Conservation (phyloP, 2,888 invertebrate species). For the Thysanoteuthis rhombus region DNA sequence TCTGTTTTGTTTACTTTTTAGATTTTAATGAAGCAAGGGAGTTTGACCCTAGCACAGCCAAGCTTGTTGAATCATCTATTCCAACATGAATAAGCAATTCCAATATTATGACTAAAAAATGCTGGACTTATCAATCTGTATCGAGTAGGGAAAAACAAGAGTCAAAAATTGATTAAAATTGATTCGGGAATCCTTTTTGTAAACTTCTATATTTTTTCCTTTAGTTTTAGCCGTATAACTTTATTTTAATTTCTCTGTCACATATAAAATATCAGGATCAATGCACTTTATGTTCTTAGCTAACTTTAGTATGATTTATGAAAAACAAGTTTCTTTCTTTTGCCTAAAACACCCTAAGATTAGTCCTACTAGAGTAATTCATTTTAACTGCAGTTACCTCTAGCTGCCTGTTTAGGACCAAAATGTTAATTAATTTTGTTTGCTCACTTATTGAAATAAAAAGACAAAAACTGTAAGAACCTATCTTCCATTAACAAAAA, state of each 20-base stretch:
- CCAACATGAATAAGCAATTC: too few species aligned
- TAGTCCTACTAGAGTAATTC: not conserved
- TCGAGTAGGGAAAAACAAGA: not conserved
- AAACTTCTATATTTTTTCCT: not conserved
- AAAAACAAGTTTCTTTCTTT: not conserved
- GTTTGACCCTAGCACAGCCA: too few species aligned
- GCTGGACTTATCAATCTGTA: not conserved
- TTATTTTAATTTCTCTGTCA: not conserved
- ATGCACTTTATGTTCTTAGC: not conserved
- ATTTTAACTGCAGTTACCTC: not conserved
- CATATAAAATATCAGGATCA: not conserved
- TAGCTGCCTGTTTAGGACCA: not conserved
- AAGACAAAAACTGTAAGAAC: not conserved
- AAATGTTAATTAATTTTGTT: conserved; percentile 12
- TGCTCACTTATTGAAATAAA: not conserved
- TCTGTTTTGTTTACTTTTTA: too few species aligned
- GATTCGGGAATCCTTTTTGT: not conserved
- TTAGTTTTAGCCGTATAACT: not conserved
- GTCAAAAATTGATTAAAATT: not conserved
- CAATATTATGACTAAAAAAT: not conserved
- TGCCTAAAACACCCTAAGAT: not conserved
- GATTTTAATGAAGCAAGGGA: too few species aligned
- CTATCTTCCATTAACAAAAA: not conserved
- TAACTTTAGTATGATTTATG: not conserved
- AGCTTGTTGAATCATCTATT: too few species aligned